Conservation (phyloP, 2,113 vertebrate genomes). For the Eubucco bourcierii region DNA sequence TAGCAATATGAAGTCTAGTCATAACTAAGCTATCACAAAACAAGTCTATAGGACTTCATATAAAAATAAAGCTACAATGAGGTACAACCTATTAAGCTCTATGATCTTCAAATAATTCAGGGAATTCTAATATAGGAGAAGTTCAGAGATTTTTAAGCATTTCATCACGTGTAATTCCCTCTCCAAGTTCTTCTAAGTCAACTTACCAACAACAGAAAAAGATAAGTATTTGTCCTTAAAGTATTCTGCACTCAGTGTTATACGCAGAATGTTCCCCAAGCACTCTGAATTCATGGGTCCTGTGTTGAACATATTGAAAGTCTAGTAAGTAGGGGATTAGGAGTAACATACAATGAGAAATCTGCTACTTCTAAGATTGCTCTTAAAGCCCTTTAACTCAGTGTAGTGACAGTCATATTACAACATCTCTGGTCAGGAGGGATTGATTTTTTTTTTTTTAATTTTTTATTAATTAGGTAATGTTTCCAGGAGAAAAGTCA, state of each 20-base stretch:
- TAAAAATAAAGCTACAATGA: neutral
- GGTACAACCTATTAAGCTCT: neutral
- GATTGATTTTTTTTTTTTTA: neutral
- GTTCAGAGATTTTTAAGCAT: neutral
- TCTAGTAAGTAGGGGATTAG: neutral
- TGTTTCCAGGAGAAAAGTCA: neutral
- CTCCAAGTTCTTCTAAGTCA: neutral
- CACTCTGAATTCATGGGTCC: neutral
- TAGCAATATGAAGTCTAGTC: neutral
- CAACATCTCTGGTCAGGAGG: neutral
- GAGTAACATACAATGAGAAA: neutral
- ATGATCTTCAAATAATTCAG: neutral
- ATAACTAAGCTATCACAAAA: neutral
- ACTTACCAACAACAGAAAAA: conserved; percentile 58
- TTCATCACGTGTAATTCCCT: neutral
- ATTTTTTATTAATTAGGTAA: neutral
- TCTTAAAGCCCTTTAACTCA: neutral
- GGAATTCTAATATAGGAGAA: neutral
- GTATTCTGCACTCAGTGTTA: neutral
- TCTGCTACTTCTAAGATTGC: neutral
- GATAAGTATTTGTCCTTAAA: conserved; percentile 7
- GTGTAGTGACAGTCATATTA: neutral
- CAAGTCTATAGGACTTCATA: neutral
- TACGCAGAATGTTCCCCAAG: neutral
- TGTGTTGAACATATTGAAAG: neutral